A percentile compares a stretch with the other conserved stretches of the same genome.
These are phyloP conservation scores for Tinea trinotella DNA, from an alignment of 2,888 invertebrate genomes.

Conservation along the genomic window DNA sequence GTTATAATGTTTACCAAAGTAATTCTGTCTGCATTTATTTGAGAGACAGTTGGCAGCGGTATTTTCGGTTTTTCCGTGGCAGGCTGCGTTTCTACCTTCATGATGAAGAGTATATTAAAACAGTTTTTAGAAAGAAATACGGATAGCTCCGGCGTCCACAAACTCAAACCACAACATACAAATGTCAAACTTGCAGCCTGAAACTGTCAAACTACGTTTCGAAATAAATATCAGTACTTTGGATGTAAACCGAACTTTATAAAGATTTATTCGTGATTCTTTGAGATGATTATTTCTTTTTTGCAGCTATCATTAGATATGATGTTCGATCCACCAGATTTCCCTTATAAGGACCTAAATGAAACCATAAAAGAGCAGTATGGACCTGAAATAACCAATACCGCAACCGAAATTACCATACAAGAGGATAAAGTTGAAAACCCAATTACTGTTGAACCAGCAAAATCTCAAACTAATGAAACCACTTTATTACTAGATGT, in stretches of 20 bases:
- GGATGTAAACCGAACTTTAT: no score
- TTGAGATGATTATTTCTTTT: no score
- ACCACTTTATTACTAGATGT: not conserved
- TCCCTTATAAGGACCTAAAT: conserved; percentile 52
- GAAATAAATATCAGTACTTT: not conserved
- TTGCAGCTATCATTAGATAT: conserved; percentile 52
- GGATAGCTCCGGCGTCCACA: not conserved
- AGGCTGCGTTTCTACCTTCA: conserved; percentile 46
- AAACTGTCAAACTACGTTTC: not conserved
- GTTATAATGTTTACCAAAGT: conserved; percentile 77
- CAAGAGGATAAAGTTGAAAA: not conserved
- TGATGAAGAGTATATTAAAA: conserved; percentile 27
- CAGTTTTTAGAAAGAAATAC: not conserved
- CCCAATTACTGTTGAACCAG: not conserved
- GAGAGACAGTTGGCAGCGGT: conserved; percentile 86
- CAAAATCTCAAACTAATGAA: not conserved
- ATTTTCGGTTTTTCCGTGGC: conserved; percentile 61
- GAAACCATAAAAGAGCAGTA: conserved; percentile 43
- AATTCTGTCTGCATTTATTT: conserved; percentile 91
- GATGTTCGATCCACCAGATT: conserved; percentile 67
- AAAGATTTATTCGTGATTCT: no score
- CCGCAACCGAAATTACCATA: not conserved
- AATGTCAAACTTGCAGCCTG: conserved; percentile 8
- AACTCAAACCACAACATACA: not conserved
- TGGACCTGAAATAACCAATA: conserved; percentile 32